Conservation (phyloP, 2,797 vertebrate genomes). For the Enteromius unitaeniatus region DNA sequence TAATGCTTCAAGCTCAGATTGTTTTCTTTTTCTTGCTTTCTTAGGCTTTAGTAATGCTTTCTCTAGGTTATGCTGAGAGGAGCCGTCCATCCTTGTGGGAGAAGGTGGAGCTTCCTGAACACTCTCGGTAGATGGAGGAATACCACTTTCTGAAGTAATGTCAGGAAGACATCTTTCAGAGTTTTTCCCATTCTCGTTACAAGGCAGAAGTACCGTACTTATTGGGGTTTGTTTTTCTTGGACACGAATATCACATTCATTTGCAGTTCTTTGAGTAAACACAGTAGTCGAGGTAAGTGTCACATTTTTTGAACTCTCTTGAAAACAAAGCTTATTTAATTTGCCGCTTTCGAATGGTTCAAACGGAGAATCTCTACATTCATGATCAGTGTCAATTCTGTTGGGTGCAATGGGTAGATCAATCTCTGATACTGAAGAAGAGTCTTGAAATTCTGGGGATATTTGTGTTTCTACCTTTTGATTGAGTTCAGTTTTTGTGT, state of each 20-base stretch:
- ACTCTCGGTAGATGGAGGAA: neutral
- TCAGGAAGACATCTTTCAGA: neutral
- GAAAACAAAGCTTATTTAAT: slow-evolving; percentile 2
- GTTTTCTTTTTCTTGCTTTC: slow-evolving; percentile 43
- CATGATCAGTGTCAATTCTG: neutral
- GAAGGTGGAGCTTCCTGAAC: neutral
- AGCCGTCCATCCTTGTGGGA: neutral
- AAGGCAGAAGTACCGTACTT: neutral
- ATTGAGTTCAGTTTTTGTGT: neutral
- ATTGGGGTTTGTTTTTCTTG: neutral
- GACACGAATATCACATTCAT: slow-evolving; percentile 7
- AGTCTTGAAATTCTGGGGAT: neutral
- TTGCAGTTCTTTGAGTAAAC: neutral
- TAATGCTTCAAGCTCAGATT: slow-evolving; percentile 11
- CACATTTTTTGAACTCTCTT: slow-evolving; percentile 17
- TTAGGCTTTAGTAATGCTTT: slow-evolving; percentile 16
- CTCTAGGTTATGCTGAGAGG: neutral
- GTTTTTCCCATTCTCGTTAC: neutral
- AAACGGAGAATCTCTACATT: neutral
- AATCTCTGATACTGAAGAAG: neutral
- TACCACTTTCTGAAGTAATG: neutral
- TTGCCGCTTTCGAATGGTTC: neutral
- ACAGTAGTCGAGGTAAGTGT: neutral
- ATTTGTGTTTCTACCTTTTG: neutral
- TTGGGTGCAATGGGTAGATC: neutral